Percentiles rank a stretch among this genome's conserved stretches.
These are phyloP conservation scores for Paracanthobrama guichenoti DNA, from an alignment of 2,113 vertebrate genomes.

Conservation along the genomic window DNA sequence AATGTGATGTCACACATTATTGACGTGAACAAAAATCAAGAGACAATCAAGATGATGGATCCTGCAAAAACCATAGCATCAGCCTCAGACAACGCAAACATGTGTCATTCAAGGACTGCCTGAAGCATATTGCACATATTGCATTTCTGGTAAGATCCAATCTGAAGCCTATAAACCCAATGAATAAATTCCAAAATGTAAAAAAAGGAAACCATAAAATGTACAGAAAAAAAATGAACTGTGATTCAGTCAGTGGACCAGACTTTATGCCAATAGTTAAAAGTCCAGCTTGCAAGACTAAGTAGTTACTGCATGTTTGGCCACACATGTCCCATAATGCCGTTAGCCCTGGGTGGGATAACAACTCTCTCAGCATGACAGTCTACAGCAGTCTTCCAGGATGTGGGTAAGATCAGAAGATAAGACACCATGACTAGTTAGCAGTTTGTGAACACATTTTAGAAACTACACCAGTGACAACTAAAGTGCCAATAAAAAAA, in stretches of 20 bases:
- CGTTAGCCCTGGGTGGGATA: neutral
- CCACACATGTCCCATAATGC: neutral
- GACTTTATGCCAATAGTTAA: neutral
- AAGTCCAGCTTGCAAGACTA: neutral
- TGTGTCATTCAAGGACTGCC: neutral
- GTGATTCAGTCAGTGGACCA: neutral
- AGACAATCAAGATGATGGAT: neutral
- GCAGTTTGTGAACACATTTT: neutral
- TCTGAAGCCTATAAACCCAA: neutral
- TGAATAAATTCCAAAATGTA: neutral
- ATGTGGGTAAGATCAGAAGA: neutral
- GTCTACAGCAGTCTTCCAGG: neutral
- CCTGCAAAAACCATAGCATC: neutral
- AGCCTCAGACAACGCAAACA: neutral
- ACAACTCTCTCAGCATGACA: neutral
- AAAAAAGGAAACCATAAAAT: neutral
- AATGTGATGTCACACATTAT: neutral
- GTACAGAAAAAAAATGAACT: no score
- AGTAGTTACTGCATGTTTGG: neutral
- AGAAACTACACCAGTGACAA: neutral
- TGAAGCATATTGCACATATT: neutral
- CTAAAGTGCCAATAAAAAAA: neutral
- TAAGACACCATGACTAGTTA: neutral
- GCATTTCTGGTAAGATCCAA: neutral
- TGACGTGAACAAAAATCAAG: neutral